Conservation (phyloP, 2,797 vertebrate species). For the Distichodus sexfasciatus region DNA sequence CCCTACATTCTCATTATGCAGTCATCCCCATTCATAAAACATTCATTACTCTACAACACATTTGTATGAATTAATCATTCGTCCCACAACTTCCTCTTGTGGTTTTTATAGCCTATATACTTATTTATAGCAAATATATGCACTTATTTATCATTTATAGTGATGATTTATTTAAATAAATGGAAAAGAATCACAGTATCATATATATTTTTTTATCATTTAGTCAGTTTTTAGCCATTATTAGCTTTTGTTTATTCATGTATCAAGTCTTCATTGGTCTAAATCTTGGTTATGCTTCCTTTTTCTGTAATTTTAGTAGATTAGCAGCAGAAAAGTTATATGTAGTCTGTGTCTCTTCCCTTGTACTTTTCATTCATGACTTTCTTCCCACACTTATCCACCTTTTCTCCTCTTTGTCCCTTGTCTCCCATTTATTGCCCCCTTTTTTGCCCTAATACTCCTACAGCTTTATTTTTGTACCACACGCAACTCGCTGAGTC, state of each 20-base stretch:
- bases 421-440: conserved; percentile 8
- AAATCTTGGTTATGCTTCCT: too few relatives aligned
- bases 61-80: conserved; percentile 14
- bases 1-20: conserved; percentile 10
- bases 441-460: conserved; percentile 22
- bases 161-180: conserved; percentile 4
- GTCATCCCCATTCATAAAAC: conserved; percentile 33
- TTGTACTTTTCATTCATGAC: conserved; percentile 9
- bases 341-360: conserved; percentile 20
- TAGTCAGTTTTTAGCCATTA: too few relatives aligned
- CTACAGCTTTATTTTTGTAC: conserved; percentile 36
- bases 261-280: too few relatives aligned
- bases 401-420: conserved; percentile 3
- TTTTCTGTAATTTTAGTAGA: too few relatives aligned
- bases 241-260: too few relatives aligned
- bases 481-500: conserved; percentile 13
- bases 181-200: too few relatives aligned
- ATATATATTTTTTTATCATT: too few relatives aligned
- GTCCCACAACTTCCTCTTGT: conserved; percentile 5
- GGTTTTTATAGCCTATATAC: not conserved
- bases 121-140: conserved; percentile 8
- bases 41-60: conserved; percentile 7
- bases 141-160: not conserved
- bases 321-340: not conserved
- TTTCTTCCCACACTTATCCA: conserved; percentile 10